A percentile compares a stretch with the other conserved stretches of the same genome.
These are phyloP conservation scores for Oceanodroma tethys DNA, from an alignment of 2,113 vertebrate species.

Conservation along the genomic window DNA sequence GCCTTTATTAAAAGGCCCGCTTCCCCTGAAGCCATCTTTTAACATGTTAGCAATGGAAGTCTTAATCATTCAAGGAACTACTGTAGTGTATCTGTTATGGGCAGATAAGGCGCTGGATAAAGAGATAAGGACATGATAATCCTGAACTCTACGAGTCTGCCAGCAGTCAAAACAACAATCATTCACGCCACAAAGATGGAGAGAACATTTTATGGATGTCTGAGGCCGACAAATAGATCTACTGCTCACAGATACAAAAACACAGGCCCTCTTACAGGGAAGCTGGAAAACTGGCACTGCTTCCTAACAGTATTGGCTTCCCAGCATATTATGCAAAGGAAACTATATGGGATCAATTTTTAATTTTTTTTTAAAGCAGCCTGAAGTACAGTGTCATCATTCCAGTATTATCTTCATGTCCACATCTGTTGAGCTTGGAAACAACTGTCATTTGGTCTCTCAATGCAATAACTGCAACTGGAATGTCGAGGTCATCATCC, in stretches of 20 bases:
- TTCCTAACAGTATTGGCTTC: background rate
- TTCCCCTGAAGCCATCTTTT: background rate
- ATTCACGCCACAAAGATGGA: background rate
- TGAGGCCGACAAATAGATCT: background rate
- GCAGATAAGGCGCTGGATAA: slow-evolving; percentile 11
- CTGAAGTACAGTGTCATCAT: background rate
- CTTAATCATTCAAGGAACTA: background rate
- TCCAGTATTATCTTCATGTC: background rate
- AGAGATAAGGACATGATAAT: slow-evolving; percentile 49
- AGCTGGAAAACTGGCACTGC: slow-evolving; percentile 1
- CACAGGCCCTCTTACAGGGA: background rate
- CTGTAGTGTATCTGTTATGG: background rate
- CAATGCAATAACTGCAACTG: background rate
- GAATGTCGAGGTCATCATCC: background rate
- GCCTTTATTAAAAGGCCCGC: background rate
- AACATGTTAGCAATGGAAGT: background rate
- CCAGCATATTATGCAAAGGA: background rate
- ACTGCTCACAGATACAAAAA: background rate
- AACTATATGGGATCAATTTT: background rate
- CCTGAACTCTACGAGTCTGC: slow-evolving; percentile 5
- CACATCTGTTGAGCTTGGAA: background rate
- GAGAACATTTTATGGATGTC: background rate
- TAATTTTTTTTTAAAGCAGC: background rate
- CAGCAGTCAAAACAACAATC: slow-evolving; percentile 38
- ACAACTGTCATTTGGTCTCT: background rate